These are phyloP conservation scores for Calidris pugnax DNA, from an alignment of 2,113 vertebrate species.

Conservation along the genomic window DNA sequence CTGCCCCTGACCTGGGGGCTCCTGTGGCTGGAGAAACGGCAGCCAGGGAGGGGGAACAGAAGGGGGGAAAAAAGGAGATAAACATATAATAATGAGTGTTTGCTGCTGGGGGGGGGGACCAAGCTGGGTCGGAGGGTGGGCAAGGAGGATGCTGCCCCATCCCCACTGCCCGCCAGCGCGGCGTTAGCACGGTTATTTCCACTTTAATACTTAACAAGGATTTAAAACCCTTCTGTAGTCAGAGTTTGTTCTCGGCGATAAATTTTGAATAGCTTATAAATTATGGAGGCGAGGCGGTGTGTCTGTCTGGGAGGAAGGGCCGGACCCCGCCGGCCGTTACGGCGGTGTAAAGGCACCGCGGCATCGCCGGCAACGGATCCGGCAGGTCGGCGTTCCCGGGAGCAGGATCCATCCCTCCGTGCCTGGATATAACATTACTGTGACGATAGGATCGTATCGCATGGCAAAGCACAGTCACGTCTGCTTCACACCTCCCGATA, in stretches of 20 bases:
- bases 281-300: not conserved
- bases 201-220: slow-evolving; percentile 49
- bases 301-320: not conserved
- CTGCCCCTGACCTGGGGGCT: slow-evolving; percentile 40
- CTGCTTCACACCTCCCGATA: not conserved
- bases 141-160: not conserved
- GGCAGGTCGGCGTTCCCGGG: not conserved
- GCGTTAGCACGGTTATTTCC: not conserved
- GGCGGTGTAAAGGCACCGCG: fast-evolving
- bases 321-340: not conserved
- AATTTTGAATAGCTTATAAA: slow-evolving; percentile 59
- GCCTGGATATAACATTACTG: not conserved
- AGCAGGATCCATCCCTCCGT: fast-evolving
- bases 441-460: not conserved
- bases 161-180: fast-evolving
- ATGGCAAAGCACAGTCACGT: not conserved
- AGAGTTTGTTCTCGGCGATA: slow-evolving; percentile 46
- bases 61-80: not conserved
- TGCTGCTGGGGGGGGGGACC: not conserved
- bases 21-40: not conserved
- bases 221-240: slow-evolving; percentile 16
- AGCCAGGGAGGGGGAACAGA: not conserved
- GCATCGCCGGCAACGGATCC: not conserved
- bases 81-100: not conserved
- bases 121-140: not conserved